A percentile compares a stretch with the other conserved stretches of the same genome.
Conservation (phyloP, 2,113 vertebrate species). For the Ptilonorhynchus violaceus region DNA sequence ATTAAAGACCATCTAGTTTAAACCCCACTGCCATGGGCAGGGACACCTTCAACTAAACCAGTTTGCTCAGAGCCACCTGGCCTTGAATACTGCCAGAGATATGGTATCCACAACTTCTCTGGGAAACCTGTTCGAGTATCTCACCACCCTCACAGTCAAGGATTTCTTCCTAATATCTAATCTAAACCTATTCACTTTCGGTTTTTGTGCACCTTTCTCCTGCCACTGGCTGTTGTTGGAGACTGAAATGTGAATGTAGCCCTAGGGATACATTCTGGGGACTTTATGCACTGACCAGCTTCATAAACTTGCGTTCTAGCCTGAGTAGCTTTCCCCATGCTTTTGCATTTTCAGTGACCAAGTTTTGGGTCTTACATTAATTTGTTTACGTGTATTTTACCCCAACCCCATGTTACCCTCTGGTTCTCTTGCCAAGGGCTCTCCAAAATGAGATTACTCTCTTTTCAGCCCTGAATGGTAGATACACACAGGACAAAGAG, state of each 20-base stretch:
- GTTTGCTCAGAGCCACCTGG: not conserved
- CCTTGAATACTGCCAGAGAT: not conserved
- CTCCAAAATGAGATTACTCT: not conserved
- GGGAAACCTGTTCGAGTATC: no score
- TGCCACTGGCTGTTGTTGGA: not conserved
- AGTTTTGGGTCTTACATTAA: not conserved
- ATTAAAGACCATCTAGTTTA: not conserved
- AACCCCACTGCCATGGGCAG: not conserved
- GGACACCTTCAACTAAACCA: not conserved
- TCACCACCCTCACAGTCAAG: not conserved
- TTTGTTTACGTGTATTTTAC: not conserved
- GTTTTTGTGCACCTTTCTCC: not conserved
- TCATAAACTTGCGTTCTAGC: not conserved
- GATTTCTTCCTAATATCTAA: not conserved
- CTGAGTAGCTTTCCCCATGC: not conserved
- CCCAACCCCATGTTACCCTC: accelerated
- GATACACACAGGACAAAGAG: not conserved
- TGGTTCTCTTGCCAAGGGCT: not conserved
- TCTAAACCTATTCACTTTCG: not conserved
- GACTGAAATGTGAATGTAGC: not conserved
- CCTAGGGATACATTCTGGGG: not conserved
- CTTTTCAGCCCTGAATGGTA: not conserved
- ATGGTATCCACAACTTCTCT: not conserved
- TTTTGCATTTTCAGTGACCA: not conserved
- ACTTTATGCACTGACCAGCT: not conserved